Base-by-base conservation (phyloP, 2,797 vertebrate genomes). In the Acipenser transmontanus region DNA sequence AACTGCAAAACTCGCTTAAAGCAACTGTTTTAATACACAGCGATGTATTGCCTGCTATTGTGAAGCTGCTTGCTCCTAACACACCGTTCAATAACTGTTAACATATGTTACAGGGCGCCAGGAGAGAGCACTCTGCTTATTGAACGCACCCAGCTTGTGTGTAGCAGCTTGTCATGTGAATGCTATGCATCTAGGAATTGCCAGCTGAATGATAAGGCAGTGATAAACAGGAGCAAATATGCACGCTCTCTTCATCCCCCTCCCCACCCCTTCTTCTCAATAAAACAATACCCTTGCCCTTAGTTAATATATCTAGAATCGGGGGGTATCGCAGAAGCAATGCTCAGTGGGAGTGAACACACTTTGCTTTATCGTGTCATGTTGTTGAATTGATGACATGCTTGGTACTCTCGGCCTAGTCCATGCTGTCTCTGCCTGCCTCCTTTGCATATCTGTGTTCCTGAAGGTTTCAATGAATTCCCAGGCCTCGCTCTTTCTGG, bases 401-500 rank as follows among this genome's bases (percentile, higher is more conserved):
- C 79, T 73, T 77, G 8, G 70, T 50, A 76, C 69, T 67, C 73
- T 72, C 72, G 66, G 60, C 67, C 64, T 76, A 74, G 52, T 34
- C 72, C 60, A 76, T 76, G 75, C 65, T 85, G 76, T 72, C 50
- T 20, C 64, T 8, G 47, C 79, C 20, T 34, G 20, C 34, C 78
- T 66, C 77, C 72, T 72, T 75, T 74, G 66, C 0, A 0, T 82
- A 77, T 81, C 78, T 8, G 74, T 66, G 62, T 61, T 73, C 74
- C 76, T 73, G 73, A 80, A 77, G 75, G 78, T 81, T 81, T 68
- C 81, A 74, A 0, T 74, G 76, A 79, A 76, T 82, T 84, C 78
- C 74, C 81, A 80, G 75, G 73, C 77, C 82, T 81, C 69, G 66
- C 80, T 80, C 71, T 34, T 34, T 77, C 73, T 73, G 72, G 47